Evolutionary conservation across 2,113 vertebrate genomes (phyloP).

Genomic region (Danionella cerebrum): DNA sequence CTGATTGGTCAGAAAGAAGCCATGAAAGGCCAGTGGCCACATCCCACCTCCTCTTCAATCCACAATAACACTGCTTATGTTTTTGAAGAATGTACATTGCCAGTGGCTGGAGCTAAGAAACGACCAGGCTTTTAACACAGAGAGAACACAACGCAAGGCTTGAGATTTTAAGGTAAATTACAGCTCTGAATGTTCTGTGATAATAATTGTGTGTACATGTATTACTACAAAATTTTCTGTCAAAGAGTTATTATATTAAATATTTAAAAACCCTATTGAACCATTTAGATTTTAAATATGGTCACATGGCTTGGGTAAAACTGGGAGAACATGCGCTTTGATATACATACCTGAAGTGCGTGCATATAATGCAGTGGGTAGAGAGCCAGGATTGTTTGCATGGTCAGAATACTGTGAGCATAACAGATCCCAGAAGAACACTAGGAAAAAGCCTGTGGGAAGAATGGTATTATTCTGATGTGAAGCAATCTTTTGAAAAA

Average conservation of each 20-base stretch:
- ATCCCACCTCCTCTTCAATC: constrained; percentile 46
- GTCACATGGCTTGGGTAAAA: too few species aligned
- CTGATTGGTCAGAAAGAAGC: constrained; percentile 33
- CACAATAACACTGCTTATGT: constrained; percentile 58
- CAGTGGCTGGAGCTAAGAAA: constrained; percentile 41
- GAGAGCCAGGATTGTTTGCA: constrained; percentile 27
- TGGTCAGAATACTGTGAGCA: constrained; percentile 26
- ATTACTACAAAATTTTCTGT: too few species aligned
- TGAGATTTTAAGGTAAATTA: constrained; percentile 14
- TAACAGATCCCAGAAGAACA: constrained; percentile 8
- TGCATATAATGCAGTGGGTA: constrained; percentile 45
- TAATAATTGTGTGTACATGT: too few species aligned
- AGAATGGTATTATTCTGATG: too few species aligned
- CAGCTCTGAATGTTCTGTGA: neutral
- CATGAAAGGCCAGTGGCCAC: constrained; percentile 28
- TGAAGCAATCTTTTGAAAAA: too few species aligned
- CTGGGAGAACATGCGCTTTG: too few species aligned
- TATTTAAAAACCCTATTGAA: too few species aligned
- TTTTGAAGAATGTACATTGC: constrained; percentile 55
- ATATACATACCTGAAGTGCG: constrained; percentile 32
- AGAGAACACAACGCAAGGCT: neutral
- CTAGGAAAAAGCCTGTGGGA: too few species aligned
- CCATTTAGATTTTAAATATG: too few species aligned
- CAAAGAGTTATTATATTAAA: too few species aligned
- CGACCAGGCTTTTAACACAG: neutral